These are phyloP conservation scores for Brachypodius melanocephalos DNA, from an alignment of 2,113 vertebrate genomes.

Conservation along the genomic window DNA sequence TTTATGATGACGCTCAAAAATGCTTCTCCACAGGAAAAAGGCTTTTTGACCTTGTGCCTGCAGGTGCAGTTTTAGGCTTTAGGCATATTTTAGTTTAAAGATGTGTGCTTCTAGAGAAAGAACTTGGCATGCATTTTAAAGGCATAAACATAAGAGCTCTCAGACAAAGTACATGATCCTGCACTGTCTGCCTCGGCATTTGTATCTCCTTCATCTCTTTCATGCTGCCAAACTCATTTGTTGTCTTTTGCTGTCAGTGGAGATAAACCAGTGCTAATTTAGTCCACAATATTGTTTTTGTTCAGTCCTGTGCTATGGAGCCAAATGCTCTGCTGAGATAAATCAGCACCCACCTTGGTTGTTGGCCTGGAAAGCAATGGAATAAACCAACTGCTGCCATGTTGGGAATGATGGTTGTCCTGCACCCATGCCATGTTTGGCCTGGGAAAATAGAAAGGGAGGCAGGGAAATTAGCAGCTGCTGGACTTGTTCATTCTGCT, in stretches of 20 bases:
- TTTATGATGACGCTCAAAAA: background rate
- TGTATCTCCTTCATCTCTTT: background rate
- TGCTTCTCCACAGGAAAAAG: background rate
- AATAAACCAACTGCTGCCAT: background rate
- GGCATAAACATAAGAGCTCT: background rate
- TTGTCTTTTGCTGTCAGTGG: background rate
- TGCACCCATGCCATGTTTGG: background rate
- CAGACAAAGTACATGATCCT: background rate
- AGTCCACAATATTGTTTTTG: background rate
- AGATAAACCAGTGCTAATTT: conserved; percentile 22
- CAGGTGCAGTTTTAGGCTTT: background rate
- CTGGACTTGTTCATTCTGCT: background rate
- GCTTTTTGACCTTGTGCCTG: background rate
- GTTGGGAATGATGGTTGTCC: fast-evolving
- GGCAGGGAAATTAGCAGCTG: conserved; percentile 6
- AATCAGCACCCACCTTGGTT: background rate
- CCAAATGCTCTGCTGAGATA: background rate
- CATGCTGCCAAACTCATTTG: background rate
- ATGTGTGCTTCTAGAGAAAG: background rate
- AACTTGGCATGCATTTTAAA: background rate
- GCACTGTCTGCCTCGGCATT: background rate
- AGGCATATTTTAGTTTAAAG: background rate
- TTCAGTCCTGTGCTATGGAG: background rate
- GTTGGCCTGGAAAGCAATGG: background rate
- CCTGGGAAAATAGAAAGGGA: background rate